These are phyloP conservation scores for Acronicta leporina DNA, from an alignment of 2,888 invertebrate genomes.

Conservation along the genomic window DNA sequence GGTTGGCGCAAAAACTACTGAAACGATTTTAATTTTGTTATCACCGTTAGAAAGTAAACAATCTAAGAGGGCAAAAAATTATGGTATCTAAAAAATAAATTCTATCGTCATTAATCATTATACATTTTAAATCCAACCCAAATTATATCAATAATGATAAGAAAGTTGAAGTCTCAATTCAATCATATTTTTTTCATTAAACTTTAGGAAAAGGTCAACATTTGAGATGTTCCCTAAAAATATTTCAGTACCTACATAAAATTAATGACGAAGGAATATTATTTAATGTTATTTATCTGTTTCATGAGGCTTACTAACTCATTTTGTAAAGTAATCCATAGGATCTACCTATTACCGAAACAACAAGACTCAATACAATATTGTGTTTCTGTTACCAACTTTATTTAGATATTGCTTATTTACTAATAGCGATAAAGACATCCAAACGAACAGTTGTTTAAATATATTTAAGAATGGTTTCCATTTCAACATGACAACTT, in stretches of 20 bases:
- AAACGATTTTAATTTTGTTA: too few relatives aligned
- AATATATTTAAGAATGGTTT: conserved; percentile 25
- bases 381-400: background rate
- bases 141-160: background rate
- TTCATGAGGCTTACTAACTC: conserved; percentile 1
- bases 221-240: conserved; percentile 7
- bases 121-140: too few relatives aligned
- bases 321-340: too few relatives aligned
- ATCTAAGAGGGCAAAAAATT: too few relatives aligned
- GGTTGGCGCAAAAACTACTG: too few relatives aligned
- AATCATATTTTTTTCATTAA: conserved; percentile 1
- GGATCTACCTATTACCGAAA: conserved; percentile 2
- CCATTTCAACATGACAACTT: conserved; percentile 21
- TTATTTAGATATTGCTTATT: too few relatives aligned
- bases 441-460: conserved; percentile 26
- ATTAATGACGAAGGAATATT: conserved; percentile 15
- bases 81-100: too few relatives aligned
- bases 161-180: background rate
- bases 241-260: conserved; percentile 16
- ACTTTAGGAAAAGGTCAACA: conserved; percentile 18
- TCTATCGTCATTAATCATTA: too few relatives aligned
- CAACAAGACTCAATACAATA: background rate
- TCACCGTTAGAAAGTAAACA: too few relatives aligned
- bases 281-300: conserved; percentile 10
- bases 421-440: conserved; percentile 4